A percentile compares a stretch with the other conserved stretches of the same genome.
Evolutionary conservation across 2,888 invertebrate species (phyloP).

Genomic region (Nezara viridula): DNA sequence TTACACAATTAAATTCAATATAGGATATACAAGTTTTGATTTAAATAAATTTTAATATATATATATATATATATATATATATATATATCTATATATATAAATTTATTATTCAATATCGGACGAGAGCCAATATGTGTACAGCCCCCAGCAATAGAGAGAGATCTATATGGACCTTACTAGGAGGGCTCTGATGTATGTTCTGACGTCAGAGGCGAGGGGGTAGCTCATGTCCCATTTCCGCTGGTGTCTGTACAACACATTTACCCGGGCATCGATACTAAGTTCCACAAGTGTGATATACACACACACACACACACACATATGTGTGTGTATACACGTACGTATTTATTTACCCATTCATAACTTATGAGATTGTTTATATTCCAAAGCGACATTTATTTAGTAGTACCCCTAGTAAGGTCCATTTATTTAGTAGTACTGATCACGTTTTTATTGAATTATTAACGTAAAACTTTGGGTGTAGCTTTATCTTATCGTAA

Average conservation of each 20-base stretch:
- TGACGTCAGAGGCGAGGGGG: background rate
- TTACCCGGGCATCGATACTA: background rate
- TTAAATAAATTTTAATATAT: background rate
- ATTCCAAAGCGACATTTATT: too few species aligned
- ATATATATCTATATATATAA: too few species aligned
- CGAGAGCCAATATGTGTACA: background rate
- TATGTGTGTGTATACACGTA: background rate
- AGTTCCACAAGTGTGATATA: background rate
- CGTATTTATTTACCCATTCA: too few species aligned
- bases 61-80: background rate
- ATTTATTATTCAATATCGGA: background rate
- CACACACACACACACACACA: background rate
- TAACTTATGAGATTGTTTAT: too few species aligned
- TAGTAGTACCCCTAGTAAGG: too few species aligned
- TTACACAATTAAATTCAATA: too few species aligned
- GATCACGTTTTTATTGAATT: too few species aligned
- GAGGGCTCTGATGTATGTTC: background rate
- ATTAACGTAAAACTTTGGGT: too few species aligned
- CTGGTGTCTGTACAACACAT: background rate
- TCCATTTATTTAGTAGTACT: too few species aligned
- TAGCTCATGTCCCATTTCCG: background rate
- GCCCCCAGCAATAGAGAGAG: background rate
- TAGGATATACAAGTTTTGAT: too few species aligned
- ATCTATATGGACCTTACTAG: conserved; percentile 20
- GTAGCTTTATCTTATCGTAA: too few species aligned